Conservation (phyloP, 2,113 vertebrate species). For the Phrynocephalus versicolor region DNA sequence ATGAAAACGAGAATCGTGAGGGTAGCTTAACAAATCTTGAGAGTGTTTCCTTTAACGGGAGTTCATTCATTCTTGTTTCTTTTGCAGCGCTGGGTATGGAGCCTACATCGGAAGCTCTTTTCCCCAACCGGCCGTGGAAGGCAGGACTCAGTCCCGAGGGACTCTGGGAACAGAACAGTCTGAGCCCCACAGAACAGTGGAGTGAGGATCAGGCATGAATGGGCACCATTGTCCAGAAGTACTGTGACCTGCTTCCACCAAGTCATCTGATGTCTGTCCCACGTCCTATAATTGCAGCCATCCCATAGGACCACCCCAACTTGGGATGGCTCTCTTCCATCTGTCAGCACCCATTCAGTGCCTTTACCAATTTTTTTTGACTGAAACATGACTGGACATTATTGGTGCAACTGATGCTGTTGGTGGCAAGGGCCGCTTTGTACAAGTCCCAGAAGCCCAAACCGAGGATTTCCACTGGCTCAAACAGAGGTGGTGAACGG, state of each 20-base stretch:
- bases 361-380: conserved; percentile 11
- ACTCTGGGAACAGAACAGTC: conserved; percentile 35
- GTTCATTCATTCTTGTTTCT: neutral
- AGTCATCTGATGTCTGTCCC: neutral
- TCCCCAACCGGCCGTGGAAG: neutral
- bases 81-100: conserved; percentile 34
- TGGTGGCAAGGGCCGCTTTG: neutral
- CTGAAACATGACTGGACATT: neutral
- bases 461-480: neutral
- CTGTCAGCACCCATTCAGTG: conserved; percentile 19
- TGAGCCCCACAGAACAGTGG: neutral
- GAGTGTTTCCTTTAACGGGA: neutral
- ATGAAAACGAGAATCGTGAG: neutral
- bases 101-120: conserved; percentile 38
- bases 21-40: neutral
- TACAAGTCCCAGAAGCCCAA: neutral
- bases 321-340: neutral
- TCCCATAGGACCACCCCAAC: neutral
- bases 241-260: neutral
- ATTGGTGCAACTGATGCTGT: neutral
- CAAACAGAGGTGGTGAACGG: neutral
- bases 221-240: neutral
- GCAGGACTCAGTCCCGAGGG: conserved; percentile 5
- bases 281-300: neutral
- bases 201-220: neutral